phyloP scores from a whole-genome alignment of 2,888 invertebrate species.

The Xanthia togata region DNA sequence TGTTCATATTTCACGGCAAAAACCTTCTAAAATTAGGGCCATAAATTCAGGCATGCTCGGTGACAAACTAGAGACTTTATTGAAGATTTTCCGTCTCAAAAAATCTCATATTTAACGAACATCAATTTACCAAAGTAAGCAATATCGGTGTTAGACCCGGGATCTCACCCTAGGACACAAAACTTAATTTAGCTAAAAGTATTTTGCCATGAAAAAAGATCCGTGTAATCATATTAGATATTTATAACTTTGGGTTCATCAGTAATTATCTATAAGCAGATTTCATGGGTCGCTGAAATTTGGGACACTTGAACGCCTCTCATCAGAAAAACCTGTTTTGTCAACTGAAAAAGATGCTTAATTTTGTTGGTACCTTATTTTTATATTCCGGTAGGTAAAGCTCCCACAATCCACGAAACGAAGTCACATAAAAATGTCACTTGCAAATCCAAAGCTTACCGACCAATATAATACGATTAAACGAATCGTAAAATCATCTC shows the following conservation, averaged over 20 bases:
- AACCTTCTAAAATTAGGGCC: conserved; percentile 35
- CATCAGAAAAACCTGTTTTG: conserved; percentile 43
- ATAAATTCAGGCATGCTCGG: conserved; percentile 34
- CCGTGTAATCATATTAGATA: conserved; percentile 38
- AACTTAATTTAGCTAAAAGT: conserved; percentile 42
- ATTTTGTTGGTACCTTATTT: conserved; percentile 50
- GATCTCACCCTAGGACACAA: conserved; percentile 1
- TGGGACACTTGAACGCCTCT: conserved; percentile 61
- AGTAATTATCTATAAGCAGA: conserved; percentile 59
- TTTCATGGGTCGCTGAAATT: conserved; percentile 69
- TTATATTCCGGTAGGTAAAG: conserved; percentile 37
- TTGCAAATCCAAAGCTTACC: conserved; percentile 62
- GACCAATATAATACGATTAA: conserved; percentile 54
- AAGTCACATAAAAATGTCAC: conserved; percentile 49
- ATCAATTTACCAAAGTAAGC: conserved; percentile 52
- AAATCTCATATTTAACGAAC: conserved; percentile 37
- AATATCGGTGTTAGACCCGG: conserved; percentile 23
- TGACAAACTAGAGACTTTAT: conserved; percentile 43
- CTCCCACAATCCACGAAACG: conserved; percentile 32
- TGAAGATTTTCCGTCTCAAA: conserved; percentile 37
- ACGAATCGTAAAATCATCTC: conserved; percentile 60
- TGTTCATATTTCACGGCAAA: conserved; percentile 16
- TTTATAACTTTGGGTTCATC: conserved; percentile 48
- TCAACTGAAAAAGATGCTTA: conserved; percentile 29
- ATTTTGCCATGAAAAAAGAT: conserved; percentile 44